Conservation (phyloP, 2,113 vertebrate species). For the Forbesichthys papilliferus region DNA sequence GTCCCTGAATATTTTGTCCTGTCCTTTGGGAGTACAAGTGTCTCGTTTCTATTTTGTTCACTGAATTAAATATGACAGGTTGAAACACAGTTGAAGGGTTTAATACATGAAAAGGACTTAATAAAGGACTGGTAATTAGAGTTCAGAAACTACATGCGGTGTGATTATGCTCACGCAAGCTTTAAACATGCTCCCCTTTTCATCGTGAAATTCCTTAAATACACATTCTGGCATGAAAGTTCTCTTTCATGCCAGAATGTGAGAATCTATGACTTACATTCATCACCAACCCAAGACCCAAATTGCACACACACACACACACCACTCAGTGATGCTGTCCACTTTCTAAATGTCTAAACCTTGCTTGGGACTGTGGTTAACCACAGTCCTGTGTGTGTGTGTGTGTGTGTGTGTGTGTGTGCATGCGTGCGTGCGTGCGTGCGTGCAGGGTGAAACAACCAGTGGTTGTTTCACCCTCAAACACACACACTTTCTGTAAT, state of each 20-base stretch:
- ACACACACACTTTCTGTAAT: too few relatives aligned
- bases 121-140: too few relatives aligned
- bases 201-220: not conserved
- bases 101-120: not conserved
- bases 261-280: not conserved
- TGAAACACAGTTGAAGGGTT: slow-evolving; percentile 31
- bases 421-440: too few relatives aligned
- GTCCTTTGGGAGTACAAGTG: too few relatives aligned
- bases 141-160: not conserved
- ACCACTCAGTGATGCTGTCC: not conserved
- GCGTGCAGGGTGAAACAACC: too few relatives aligned
- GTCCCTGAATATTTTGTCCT: too few relatives aligned
- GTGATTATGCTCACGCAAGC: not conserved
- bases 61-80: slow-evolving; percentile 43
- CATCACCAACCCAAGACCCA: slow-evolving; percentile 1
- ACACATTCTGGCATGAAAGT: not conserved
- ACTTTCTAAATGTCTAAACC: too few relatives aligned
- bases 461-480: too few relatives aligned
- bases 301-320: not conserved
- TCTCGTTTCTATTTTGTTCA: slow-evolving; percentile 31
- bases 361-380: too few relatives aligned
- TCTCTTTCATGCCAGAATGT: not conserved
- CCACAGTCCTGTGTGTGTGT: too few relatives aligned
- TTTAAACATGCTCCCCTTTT: slow-evolving; percentile 11
- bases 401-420: too few relatives aligned